phyloP scores from a whole-genome alignment of 2,888 invertebrate species.

The Eupithecia insigniata region DNA sequence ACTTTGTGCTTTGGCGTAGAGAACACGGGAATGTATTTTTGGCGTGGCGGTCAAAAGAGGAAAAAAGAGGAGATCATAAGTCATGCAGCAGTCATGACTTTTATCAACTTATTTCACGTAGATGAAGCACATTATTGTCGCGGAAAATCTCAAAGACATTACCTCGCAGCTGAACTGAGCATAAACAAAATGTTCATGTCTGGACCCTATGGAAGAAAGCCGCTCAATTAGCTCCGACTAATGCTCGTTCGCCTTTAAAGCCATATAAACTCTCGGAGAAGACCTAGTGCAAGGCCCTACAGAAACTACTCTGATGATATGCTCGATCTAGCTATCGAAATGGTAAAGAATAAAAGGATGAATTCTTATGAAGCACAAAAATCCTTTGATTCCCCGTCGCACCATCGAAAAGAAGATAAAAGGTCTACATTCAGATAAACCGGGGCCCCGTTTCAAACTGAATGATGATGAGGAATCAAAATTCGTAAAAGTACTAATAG shows the following conservation, averaged over 20 bases:
- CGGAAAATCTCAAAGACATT: conserved; percentile 33
- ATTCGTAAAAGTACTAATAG: conserved; percentile 5
- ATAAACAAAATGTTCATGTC: conserved; percentile 42
- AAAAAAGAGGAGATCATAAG: conserved; percentile 34
- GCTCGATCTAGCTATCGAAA: neutral
- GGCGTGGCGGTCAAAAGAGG: too few species aligned
- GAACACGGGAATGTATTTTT: too few species aligned
- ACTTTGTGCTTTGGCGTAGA: too few species aligned
- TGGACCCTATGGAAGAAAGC: too few species aligned
- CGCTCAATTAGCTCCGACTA: too few species aligned
- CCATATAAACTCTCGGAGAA: too few species aligned
- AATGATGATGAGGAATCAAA: neutral
- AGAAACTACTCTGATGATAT: neutral
- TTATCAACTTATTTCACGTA: conserved; percentile 41
- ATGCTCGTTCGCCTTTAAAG: too few species aligned
- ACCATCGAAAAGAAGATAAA: neutral
- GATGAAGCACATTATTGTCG: conserved; percentile 46
- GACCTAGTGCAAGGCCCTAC: neutral
- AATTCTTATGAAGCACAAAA: neutral
- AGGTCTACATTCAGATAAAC: conserved; percentile 5
- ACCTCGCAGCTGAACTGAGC: conserved; percentile 36
- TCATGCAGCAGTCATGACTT: conserved; percentile 37
- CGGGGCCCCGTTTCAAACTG: conserved; percentile 8
- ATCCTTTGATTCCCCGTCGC: neutral
- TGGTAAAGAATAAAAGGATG: neutral